Percentiles rank a stretch among this genome's conserved stretches.
These are phyloP conservation scores for Cephonodes hylas DNA, from an alignment of 2,888 invertebrate species.

Conservation along the genomic window DNA sequence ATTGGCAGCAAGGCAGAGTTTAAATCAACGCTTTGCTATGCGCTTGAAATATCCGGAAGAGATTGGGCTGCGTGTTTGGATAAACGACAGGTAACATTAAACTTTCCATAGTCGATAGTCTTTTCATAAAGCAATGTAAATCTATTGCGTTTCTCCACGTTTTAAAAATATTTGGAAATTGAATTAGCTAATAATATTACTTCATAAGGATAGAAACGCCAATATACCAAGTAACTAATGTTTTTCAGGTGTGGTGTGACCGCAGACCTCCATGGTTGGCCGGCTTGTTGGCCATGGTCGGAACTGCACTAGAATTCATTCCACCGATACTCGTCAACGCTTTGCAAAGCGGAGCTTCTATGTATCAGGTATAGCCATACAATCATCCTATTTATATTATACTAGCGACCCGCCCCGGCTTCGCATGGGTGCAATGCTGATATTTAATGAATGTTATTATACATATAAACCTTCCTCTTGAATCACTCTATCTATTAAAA, in stretches of 20 bases:
- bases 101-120: neutral
- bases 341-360: conserved; percentile 87
- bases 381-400: neutral
- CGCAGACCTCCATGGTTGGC: conserved; percentile 89
- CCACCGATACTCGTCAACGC: conserved; percentile 86
- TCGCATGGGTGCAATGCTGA: too few relatives aligned
- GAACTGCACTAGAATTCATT: conserved; percentile 83
- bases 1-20: conserved; percentile 84
- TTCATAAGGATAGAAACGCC: too few relatives aligned
- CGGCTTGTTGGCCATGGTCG: conserved; percentile 84
- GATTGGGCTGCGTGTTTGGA: conserved; percentile 88
- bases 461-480: too few relatives aligned
- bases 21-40: conserved; percentile 82
- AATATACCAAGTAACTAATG: neutral
- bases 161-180: too few relatives aligned
- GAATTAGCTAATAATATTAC: too few relatives aligned
- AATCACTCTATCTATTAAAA: too few relatives aligned
- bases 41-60: conserved; percentile 79
- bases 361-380: conserved; percentile 83
- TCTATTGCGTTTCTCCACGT: too few relatives aligned
- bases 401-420: too few relatives aligned
- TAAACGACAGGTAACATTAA: conserved; percentile 83
- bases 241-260: conserved; percentile 88
- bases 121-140: neutral
- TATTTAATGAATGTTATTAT: too few relatives aligned